Percentiles rank a stretch among this genome's conserved stretches.
These are phyloP conservation scores for Periophthalmus modestus DNA, from an alignment of 2,113 vertebrate genomes.

Conservation along the genomic window DNA sequence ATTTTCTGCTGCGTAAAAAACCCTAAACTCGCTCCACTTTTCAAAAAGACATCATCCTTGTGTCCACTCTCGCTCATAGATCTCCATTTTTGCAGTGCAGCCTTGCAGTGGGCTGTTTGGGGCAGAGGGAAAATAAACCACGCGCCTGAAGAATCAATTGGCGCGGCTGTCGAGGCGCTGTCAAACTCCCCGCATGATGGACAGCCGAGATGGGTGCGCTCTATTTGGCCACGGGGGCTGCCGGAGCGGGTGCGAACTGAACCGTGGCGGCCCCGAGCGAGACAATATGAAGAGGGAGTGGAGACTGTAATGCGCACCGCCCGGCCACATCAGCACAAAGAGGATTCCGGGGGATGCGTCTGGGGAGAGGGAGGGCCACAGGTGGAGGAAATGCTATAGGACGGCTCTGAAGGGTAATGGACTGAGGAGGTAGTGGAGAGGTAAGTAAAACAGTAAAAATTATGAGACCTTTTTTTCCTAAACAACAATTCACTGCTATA, in stretches of 20 bases:
- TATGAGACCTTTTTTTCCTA: no score
- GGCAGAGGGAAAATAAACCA: conserved; percentile 69
- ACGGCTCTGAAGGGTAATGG: neutral
- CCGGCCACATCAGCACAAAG: conserved; percentile 72
- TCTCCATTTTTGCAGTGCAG: conserved; percentile 5
- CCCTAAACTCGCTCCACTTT: neutral
- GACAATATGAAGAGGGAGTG: conserved; percentile 71
- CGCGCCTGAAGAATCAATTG: conserved; percentile 72
- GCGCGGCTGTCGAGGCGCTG: conserved; percentile 64
- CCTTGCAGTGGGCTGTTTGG: conserved; percentile 32
- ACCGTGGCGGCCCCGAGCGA: conserved; percentile 58
- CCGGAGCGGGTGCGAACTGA: conserved; percentile 63
- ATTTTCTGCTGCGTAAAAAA: no score
- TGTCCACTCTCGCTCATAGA: neutral
- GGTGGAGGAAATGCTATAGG: neutral
- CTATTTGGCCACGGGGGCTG: conserved; percentile 68
- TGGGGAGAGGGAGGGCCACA: conserved; percentile 20
- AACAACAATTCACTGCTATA: no score
- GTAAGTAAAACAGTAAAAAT: neutral
- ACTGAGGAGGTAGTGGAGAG: neutral
- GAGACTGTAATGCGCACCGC: conserved; percentile 66
- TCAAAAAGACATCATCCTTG: neutral
- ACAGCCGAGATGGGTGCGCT: conserved; percentile 71
- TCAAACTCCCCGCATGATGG: conserved; percentile 69
- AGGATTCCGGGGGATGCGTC: conserved; percentile 3